Evolutionary conservation across 2,888 invertebrate species (phyloP).

Genomic region (Latheticus oryzae): DNA sequence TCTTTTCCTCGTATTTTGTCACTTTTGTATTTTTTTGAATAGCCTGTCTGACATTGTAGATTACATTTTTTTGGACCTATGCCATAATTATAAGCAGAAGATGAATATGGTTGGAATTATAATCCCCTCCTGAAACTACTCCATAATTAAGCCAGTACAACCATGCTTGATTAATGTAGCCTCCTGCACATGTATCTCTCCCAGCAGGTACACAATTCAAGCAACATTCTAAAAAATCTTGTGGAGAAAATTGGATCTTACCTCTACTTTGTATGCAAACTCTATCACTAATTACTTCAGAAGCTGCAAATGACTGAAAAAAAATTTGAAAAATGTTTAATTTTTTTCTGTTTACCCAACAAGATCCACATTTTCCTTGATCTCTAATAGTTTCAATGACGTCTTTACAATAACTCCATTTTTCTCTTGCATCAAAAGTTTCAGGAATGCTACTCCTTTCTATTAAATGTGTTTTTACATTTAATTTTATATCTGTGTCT

Average conservation of each 20-base stretch:
- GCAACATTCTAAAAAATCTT: neutral
- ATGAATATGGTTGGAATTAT: neutral
- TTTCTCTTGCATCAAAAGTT: constrained; percentile 12
- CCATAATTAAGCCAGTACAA: neutral
- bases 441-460: constrained; percentile 41
- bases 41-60: no score
- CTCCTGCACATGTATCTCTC: neutral
- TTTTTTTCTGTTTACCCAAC: constrained; percentile 17
- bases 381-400: constrained; percentile 10
- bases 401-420: constrained; percentile 9
- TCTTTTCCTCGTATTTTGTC: constrained; percentile 1
- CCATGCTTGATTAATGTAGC: neutral
- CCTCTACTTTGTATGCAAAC: constrained; percentile 2
- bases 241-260: constrained; percentile 6
- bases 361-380: constrained; percentile 12
- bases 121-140: constrained; percentile 5
- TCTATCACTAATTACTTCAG: constrained; percentile 8
- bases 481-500: neutral
- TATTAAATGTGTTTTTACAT: neutral
- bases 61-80: no score
- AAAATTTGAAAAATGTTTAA: neutral
- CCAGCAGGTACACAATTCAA: neutral
- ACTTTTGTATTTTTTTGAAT: neutral
- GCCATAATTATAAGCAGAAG: neutral
- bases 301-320: neutral